Evolutionary conservation across 2,888 invertebrate genomes (phyloP), one percentile per base, ranked within the genome.

Genomic region (Macrophya annulata): DNA sequence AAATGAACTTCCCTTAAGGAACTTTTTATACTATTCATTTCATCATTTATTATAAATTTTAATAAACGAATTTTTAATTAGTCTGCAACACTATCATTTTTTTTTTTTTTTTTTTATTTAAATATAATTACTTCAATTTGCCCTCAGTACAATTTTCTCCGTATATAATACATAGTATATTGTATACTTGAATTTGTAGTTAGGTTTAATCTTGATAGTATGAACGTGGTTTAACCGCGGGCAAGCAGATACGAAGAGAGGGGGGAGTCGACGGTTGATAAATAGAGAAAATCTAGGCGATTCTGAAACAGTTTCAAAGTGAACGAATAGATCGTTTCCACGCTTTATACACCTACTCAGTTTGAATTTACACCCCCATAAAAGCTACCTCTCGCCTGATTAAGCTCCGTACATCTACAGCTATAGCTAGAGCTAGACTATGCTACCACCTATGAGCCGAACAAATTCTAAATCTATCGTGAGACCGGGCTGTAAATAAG

Each of bases 331-430:
- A 77, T 77, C 77, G 77, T 43, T 74, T 21, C 4, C 15, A 37
- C 40, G 4, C 25, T 17, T 10, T 1, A 51, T 51, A 51, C 17
- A 55, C 55, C n/a, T 55, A 37, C 77, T 55, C 55, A 6, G 55
- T 25, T 62, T 25, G n/a, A 81, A 81, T 81, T 81, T 81, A 81
- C 81, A 81, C 59, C 81, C 81, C 62, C 59, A 62, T 81, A 81
- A 81, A 81, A 81, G 59, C 37, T 62, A 81, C 59, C 62, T 31
- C 55, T 55, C 55, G 59, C 59, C 59, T 81, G 81, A 81, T 81
- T 81, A 81, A 81, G 31, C 81, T 25, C 51, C 74, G 45, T 48
- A 17, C 55, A 55, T n/a, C 55, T 31, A n/a, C 55, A 51, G 51
- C 51, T 51, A 51, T 8, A 17, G n/a, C n/a, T n/a, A n/a, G n/a